These are phyloP conservation scores for Vespertilio murinus DNA, from an alignment of 2,797 vertebrate species.

Conservation along the genomic window DNA sequence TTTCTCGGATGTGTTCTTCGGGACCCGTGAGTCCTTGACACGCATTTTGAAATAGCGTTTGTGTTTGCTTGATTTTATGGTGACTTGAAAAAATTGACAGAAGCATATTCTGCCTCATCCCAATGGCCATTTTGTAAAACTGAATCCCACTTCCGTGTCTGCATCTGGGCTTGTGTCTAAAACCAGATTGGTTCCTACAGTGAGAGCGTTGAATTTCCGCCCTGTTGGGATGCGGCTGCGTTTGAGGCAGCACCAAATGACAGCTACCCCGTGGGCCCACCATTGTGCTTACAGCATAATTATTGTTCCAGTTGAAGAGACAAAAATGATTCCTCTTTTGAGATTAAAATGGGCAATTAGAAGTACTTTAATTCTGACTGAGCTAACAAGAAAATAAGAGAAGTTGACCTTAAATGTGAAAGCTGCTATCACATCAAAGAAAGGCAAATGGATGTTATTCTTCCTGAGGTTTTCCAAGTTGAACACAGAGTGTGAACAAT, in stretches of 20 bases:
- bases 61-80: not conserved
- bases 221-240: not conserved
- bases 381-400: not conserved
- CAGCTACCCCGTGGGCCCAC: not conserved
- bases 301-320: not conserved
- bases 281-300: not conserved
- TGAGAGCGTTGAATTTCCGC: not conserved
- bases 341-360: not conserved
- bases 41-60: not conserved
- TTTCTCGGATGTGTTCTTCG: constrained; percentile 7
- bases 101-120: not conserved
- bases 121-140: not conserved
- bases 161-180: not conserved
- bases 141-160: not conserved
- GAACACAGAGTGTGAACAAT: not conserved
- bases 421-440: not conserved
- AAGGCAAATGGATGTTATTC: not conserved
- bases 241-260: not conserved
- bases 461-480: not conserved
- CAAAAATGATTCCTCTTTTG: not conserved
- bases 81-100: not conserved
- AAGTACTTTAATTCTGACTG: not conserved
- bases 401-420: not conserved
- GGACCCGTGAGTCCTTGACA: not conserved
- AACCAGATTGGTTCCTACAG: not conserved